Evolutionary conservation across 2,888 invertebrate species (phyloP), one percentile per base, ranked within the genome.

Genomic region (Stramonita haemastoma): DNA sequence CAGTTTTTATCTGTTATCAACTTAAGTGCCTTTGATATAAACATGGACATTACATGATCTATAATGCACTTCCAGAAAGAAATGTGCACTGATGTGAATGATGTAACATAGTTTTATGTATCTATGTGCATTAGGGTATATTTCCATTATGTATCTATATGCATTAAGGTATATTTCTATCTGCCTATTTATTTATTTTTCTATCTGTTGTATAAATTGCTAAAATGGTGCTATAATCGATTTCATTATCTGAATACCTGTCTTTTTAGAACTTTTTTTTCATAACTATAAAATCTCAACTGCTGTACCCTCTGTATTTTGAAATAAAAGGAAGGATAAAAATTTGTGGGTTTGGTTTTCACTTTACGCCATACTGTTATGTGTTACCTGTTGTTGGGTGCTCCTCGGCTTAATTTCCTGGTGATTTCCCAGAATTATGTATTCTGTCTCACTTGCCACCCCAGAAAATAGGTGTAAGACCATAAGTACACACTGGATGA

Each of bases 191-290:
- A n/a, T 46, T 46, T 46, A 46, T 46, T 46, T 46, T 73, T 73
- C 26, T n/a, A 26, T n/a, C n/a, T 73, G 73, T n/a, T 26, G 73
- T n/a, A 29, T n/a, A 6, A 73, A 4, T 46, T 46, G 46, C 46
- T 73, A 73, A 73, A 73, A 73, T 73, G 73, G 73, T 73, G 73
- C 73, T 73, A n/a, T 73, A 73, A 26, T 73, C 73, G n/a, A 73
- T 73, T 73, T 73, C 0, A 26, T 22, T 73, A n/a, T 73, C 15
- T 60, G 15, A 15, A 22, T 26, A 29, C 73, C 22, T 73, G n/a
- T 60, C 15, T 15, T 60, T 73, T 73, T 73, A 73, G 73, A 73
- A n/a, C n/a, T 6, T 2, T 73, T n/a, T 73, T 11, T n/a, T 73
- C 5, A 11, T 73, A 26, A 73, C n/a, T 73, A n/a, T n/a, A n/a